Evolutionary conservation across 2,113 vertebrate species (phyloP).

Genomic region (Chinchilla lanigera): DNA sequence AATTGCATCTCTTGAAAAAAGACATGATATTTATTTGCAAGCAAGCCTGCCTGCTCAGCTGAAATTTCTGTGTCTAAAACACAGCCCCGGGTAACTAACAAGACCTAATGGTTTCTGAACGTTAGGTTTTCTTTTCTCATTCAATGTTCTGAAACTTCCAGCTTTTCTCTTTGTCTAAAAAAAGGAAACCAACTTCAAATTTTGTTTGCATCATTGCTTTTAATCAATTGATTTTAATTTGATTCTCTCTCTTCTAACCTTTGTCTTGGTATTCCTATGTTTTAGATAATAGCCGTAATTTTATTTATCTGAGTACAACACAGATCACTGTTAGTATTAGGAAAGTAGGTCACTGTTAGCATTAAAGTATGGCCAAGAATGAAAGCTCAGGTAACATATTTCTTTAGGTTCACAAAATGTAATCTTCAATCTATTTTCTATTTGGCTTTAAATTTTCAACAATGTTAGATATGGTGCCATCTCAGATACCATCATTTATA

Average conservation of each 20-base stretch:
- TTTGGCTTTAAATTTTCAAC: background rate
- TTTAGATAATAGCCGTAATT: background rate
- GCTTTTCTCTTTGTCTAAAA: slow-evolving; percentile 24
- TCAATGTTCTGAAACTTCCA: background rate
- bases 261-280: background rate
- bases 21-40: background rate
- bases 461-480: background rate
- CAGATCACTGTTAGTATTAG: no score
- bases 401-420: slow-evolving; percentile 1
- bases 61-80: background rate
- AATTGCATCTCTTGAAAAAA: background rate
- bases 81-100: background rate
- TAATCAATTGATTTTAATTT: slow-evolving; percentile 11
- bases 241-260: background rate
- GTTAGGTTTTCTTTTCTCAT: background rate
- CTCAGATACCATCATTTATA: background rate
- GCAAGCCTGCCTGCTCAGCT: background rate
- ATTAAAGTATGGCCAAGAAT: background rate
- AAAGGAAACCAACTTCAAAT: background rate
- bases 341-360: no score
- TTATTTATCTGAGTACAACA: background rate
- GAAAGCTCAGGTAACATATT: background rate
- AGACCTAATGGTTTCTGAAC: background rate
- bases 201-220: background rate
- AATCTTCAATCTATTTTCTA: background rate